phyloP scores from a whole-genome alignment of 2,888 invertebrate species.

The Chloroclystis v-ata region DNA sequence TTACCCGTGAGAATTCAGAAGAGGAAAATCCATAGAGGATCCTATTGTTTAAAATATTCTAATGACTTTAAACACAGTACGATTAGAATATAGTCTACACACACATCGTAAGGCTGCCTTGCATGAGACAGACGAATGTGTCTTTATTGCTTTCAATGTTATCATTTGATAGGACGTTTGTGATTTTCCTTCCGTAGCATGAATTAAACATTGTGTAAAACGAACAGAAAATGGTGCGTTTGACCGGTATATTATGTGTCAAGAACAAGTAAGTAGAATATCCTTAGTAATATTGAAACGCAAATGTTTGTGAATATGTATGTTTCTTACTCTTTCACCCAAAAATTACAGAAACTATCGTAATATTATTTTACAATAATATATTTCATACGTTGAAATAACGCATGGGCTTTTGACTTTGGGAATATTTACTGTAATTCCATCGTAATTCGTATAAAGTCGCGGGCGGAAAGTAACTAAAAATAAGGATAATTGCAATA shows the following conservation, averaged over 20 bases:
- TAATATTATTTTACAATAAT: no score
- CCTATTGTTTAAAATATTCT: conserved; percentile 17
- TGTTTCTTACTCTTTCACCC: no score
- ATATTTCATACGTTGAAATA: no score
- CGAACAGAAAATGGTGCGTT: conserved; percentile 39
- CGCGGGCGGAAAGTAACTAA: no score
- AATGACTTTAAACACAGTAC: conserved; percentile 35
- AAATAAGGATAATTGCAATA: no score
- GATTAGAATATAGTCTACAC: conserved; percentile 41
- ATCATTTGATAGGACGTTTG: conserved; percentile 12
- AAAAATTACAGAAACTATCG: no score
- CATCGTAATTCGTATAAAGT: no score
- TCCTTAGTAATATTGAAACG: no score
- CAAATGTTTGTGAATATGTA: no score
- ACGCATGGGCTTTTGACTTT: no score
- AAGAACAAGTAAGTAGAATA: conserved; percentile 44
- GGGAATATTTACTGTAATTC: no score
- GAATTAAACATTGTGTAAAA: conserved; percentile 5
- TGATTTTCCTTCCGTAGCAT: conserved; percentile 4
- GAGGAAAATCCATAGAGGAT: conserved; percentile 8
- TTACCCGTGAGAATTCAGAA: conserved; percentile 11
- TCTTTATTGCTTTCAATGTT: conserved; percentile 8
- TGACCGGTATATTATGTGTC: conserved; percentile 41
- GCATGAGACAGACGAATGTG: conserved; percentile 23
- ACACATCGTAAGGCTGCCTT: conserved; percentile 20